Base-by-base conservation (phyloP, 1,140 invertebrate species). In the Conus ventricosus region DNA sequence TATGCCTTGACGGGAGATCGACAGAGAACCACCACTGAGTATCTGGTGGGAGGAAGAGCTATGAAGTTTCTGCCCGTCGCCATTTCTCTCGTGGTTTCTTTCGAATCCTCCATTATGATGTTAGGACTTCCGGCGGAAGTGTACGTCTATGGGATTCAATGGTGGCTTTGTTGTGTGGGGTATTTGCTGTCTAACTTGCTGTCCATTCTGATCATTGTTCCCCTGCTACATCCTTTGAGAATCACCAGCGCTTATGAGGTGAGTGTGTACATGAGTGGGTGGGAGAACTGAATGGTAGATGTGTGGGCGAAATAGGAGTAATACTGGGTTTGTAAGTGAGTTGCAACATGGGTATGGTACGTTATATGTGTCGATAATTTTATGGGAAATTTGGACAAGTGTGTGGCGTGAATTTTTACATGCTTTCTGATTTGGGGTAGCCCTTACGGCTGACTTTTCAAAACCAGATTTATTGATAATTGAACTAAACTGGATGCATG, bases 1-100 rank as follows among this genome's bases (percentile, higher is more conserved):
- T 98, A 97, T 93, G 96, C 97, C 88, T 97, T 98, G 90, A 97
- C 97, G 27, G 98, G 96, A n/a, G 97, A 97, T 1, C 97, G 96
- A 93, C 98, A 99, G 94, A 97, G 97, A 95, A 99, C 98, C 2
- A 97, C 97, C 54, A 96, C 96, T 88, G 97, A 98, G 92, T 98
- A 97, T 92, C 95, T 98, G 23, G 95, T 98, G 6, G 97, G 97
- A 0, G 97, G 97, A 39, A 89, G 93, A 13, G 60, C 91, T 13
- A 93, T 93, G 91, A 84, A 90, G 55, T 91, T 93, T 83, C 87
- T 94, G 82, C 92, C 93, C 15, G 92, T 93, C 51, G 92, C 93
- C 71, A 90, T 94, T 17, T 94, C 93, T 0, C 84, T 94, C 17
- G 89, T 93, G 92, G 93, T 91, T 23, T 91, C 92, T 5, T 93